phyloP scores from a whole-genome alignment of 2,888 invertebrate species.

The Hydrotaea diabolus region DNA sequence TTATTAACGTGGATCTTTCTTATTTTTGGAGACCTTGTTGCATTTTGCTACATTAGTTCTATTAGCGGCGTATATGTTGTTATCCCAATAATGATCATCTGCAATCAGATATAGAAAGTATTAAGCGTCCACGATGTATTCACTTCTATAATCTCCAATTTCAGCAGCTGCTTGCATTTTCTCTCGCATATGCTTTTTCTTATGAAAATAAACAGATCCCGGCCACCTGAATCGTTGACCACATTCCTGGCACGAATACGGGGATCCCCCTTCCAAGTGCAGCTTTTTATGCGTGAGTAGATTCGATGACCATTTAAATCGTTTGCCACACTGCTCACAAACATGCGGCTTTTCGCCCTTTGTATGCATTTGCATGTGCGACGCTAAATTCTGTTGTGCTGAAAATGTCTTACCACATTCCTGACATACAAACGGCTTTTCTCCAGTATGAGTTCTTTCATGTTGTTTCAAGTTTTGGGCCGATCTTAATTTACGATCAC shows the following conservation, averaged over 20 bases:
- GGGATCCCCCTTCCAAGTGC: conserved; percentile 67
- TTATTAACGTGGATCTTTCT: too few species aligned
- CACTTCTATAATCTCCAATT: too few species aligned
- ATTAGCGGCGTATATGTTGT: too few species aligned
- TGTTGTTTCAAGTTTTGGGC: conserved; percentile 71
- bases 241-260: neutral
- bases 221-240: neutral
- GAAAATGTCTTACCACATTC: conserved; percentile 70
- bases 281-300: conserved; percentile 75
- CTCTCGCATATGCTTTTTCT: neutral
- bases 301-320: conserved; percentile 75
- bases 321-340: conserved; percentile 74
- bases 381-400: conserved; percentile 76
- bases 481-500: conserved; percentile 69
- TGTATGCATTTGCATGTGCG: conserved; percentile 76
- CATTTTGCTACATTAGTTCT: too few species aligned
- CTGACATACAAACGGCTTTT: too few species aligned
- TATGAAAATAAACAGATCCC: neutral
- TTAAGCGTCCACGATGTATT: too few species aligned
- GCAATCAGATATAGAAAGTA: too few species aligned
- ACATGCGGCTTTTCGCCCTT: conserved; percentile 77
- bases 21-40: too few species aligned
- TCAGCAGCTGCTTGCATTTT: too few species aligned
- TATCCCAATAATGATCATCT: too few species aligned
- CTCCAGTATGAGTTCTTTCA: conserved; percentile 73